Percentiles rank a stretch among this genome's conserved stretches.
Evolutionary conservation across 1,140 invertebrate species (phyloP).

Genomic region (Rhyacophila brunnea): DNA sequence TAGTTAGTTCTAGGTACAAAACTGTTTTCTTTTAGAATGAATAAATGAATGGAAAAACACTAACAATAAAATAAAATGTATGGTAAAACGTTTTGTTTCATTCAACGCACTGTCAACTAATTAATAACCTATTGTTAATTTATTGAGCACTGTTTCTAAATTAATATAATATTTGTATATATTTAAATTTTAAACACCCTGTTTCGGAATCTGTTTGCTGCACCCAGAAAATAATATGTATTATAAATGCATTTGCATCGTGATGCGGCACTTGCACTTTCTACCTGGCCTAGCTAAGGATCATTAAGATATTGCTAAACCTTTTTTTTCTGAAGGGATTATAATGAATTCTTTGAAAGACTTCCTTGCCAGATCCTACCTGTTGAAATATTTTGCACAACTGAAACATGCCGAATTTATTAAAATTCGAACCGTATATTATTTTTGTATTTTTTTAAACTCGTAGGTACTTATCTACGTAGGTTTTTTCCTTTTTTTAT

Average conservation of each 20-base stretch:
- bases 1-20: too few relatives aligned
- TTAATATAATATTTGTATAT: too few relatives aligned
- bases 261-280: constrained; percentile 31
- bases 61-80: too few relatives aligned
- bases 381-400: constrained; percentile 20
- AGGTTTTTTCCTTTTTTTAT: too few relatives aligned
- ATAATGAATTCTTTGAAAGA: constrained; percentile 15
- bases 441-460: not conserved
- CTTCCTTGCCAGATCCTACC: not conserved
- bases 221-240: not conserved
- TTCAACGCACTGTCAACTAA: too few relatives aligned
- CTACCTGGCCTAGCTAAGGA: constrained; percentile 26
- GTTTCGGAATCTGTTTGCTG: not conserved
- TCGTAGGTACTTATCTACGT: too few relatives aligned
- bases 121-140: too few relatives aligned
- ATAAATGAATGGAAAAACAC: too few relatives aligned
- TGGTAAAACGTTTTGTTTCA: too few relatives aligned
- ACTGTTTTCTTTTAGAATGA: too few relatives aligned
- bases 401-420: not conserved
- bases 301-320: constrained; percentile 8
- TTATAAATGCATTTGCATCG: constrained; percentile 26
- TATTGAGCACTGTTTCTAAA: too few relatives aligned
- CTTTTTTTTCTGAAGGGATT: constrained; percentile 16
- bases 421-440: not conserved
- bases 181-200: too few relatives aligned